Base-by-base conservation (phyloP, 2,113 vertebrate genomes). In the Forbesichthys agassizii region DNA sequence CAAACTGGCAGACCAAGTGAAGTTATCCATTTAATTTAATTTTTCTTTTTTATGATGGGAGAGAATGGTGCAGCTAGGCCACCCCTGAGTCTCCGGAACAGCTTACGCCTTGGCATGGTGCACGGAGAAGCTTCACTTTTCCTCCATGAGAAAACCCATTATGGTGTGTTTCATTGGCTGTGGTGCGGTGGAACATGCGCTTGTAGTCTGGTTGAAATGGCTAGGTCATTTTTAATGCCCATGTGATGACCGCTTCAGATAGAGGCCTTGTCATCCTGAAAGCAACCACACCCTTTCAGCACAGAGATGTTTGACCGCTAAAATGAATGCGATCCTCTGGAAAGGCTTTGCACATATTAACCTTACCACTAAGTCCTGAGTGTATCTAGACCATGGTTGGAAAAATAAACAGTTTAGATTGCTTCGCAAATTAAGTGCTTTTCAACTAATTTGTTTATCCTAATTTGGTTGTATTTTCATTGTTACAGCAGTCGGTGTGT, bases 91-190 rank as follows among this genome's bases (percentile, higher is more conserved):
- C 58, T 16, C 58, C 27, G 20, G 67, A 66, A 72, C 59, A 67
- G 54, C 63, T 69, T 72, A 18, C 75, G 67, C 60, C 48, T 70
- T 59, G 33, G 18, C 61, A 66, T 14, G 61, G 14, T 52, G 33
- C 62, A 9, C 68, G 49, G 33, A 36, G 36, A 42, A 42, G 3
- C 62, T 61, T 66, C 61, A 33, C 18, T 0, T 5, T 74, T 78
- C 16, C 33, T 69, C 68, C 65, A 69, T 61, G 61, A 71, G 11
- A 72, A 14, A 57, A 66, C 59, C 71, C 46, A 67, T 68, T 71
- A 66, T 59, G 62, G 54, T 33, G 33, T 20, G 59, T 66, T 70
- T 79, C 51, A 61, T 75, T 70, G 58, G 20, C 27, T 27, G 27
- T 68, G 60, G 46, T 66, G 27, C 27, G 55, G 51, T 54, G 33